phyloP scores from a whole-genome alignment of 2,797 vertebrate genomes.

The Lycodopsis pacificus region DNA sequence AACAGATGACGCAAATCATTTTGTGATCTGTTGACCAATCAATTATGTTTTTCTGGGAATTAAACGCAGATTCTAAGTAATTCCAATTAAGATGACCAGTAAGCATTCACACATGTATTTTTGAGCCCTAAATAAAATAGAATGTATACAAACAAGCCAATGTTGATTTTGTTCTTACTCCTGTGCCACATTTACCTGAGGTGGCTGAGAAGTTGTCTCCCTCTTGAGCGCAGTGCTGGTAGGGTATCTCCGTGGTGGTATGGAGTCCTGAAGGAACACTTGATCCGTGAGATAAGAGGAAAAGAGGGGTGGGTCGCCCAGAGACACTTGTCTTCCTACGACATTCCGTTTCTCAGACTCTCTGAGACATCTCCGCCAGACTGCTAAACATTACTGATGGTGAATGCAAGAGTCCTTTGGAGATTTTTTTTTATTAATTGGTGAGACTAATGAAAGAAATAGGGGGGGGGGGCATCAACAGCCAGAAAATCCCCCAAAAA shows the following conservation, averaged over 20 bases:
- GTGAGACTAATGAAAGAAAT: slow-evolving; percentile 49
- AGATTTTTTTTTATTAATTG: slow-evolving; percentile 56
- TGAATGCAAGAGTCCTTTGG: slow-evolving; percentile 70
- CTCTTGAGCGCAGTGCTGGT: slow-evolving; percentile 86
- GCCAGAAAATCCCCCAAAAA: slow-evolving; percentile 53
- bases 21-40: not conserved
- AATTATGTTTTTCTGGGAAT: not conserved
- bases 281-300: slow-evolving; percentile 96
- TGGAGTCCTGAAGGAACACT: slow-evolving; percentile 97
- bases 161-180: not conserved
- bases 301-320: slow-evolving; percentile 88
- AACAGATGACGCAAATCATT: too few relatives aligned
- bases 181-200: slow-evolving; percentile 83
- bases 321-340: slow-evolving; percentile 80
- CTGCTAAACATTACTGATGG: slow-evolving; percentile 78
- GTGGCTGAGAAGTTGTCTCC: slow-evolving; percentile 75
- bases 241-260: slow-evolving; percentile 85
- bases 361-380: slow-evolving; percentile 78
- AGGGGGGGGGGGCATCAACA: slow-evolving; percentile 35
- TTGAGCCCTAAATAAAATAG: not conserved
- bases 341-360: slow-evolving; percentile 74
- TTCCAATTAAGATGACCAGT: not conserved
- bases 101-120: not conserved
- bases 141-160: not conserved
- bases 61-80: not conserved